Base-by-base conservation (phyloP, 2,888 invertebrate species). In the Labia minor region DNA sequence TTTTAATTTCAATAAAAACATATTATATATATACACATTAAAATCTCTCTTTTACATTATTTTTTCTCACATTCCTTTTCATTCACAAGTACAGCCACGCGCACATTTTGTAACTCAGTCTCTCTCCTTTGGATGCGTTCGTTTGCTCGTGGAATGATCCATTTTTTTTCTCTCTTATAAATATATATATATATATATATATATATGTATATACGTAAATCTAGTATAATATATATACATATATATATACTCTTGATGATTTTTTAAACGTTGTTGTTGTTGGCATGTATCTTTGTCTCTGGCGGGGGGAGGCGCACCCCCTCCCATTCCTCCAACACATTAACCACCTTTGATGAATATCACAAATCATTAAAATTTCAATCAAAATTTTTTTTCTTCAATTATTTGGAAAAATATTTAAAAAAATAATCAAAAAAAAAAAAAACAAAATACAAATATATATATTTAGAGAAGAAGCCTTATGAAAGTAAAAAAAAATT, bases 301-400 rank as follows among this genome's bases (percentile, higher is more conserved):
- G 49, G 49, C 49, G 49, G 49, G 49, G 49, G 49, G 49, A 49
- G 49, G 49, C 49, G 49, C 49, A 49, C 49, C 49, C 49, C 49
- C 49, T 49, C 49, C 49, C 16, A 8, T 49, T 49, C 6, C 3
- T 49, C 16, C 49, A 4, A 4, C 49, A 4, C 49, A 49, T 8
- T 6, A 26, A 26, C 49, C 49, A 49, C 49, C n/a, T 49, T 49
- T 14, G 14, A 4, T 49, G 49, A 14, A 49, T 49, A 6, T 49
- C 49, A 49, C n/a, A n/a, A n/a, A 11, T 49, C 49, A 2, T n/a
- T 49, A 49, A 49, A 49, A 49, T 26, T 26, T 26, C 26, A 6
- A 49, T n/a, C 14, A 49, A 49, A 49, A 49, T n/a, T n/a, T n/a
- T n/a, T n/a, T n/a, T n/a, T n/a, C n/a, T n/a, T n/a, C n/a, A 49